These are phyloP conservation scores for Heliocidaris erythrogramma DNA, from an alignment of 35 echinoderm and acorn worm genomes.

Conservation along the genomic window DNA sequence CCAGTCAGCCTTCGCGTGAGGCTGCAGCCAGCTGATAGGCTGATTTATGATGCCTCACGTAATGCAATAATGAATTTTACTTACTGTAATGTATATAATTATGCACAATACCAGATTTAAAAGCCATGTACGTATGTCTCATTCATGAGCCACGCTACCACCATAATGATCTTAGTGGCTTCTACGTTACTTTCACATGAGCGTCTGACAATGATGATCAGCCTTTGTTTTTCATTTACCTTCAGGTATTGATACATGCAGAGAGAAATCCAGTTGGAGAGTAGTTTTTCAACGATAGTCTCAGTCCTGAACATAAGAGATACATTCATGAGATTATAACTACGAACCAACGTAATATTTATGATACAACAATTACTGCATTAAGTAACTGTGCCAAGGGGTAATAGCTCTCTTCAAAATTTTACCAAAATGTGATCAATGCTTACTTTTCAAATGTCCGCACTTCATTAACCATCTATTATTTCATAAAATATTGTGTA, in stretches of 20 bases:
- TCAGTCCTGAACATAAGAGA: constrained; percentile 50
- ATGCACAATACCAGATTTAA: neutral
- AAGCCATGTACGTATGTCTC: neutral
- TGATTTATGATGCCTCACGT: too few species aligned
- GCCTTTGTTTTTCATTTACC: constrained; percentile 40
- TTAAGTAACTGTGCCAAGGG: too few species aligned
- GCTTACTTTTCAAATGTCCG: too few species aligned
- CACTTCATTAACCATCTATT: too few species aligned
- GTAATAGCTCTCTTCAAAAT: too few species aligned
- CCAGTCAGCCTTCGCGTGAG: too few species aligned
- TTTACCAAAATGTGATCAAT: too few species aligned
- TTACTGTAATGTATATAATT: neutral
- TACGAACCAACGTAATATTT: neutral
- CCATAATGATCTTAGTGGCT: neutral
- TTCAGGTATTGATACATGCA: constrained; percentile 44
- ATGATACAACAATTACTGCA: too few species aligned
- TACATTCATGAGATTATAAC: constrained; percentile 50
- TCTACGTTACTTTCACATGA: neutral
- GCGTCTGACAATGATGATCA: neutral
- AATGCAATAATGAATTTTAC: neutral
- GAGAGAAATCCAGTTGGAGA: too few species aligned
- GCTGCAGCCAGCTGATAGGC: too few species aligned
- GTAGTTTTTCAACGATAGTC: too few species aligned
- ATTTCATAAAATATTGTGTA: too few species aligned
- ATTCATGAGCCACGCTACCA: neutral